A percentile compares a stretch with the other conserved stretches of the same genome.
These are phyloP conservation scores for Hydriomena furcata DNA, from an alignment of 2,888 invertebrate species.

Conservation along the genomic window DNA sequence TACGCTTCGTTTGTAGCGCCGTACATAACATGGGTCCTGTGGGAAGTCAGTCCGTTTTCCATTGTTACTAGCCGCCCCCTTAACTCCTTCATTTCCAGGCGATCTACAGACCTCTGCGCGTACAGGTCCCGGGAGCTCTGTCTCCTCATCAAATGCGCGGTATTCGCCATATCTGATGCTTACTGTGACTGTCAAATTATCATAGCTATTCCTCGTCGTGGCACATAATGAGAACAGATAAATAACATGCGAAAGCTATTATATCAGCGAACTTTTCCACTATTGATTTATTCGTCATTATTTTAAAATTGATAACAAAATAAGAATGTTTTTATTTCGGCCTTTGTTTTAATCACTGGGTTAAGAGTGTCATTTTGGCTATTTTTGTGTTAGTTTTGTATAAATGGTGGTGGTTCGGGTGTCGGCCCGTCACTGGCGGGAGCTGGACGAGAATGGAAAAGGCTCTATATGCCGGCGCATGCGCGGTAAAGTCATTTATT, in stretches of 20 bases:
- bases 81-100: slow-evolving; percentile 93
- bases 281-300: slow-evolving; percentile 56
- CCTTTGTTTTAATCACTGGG: slow-evolving; percentile 1
- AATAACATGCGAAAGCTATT: slow-evolving; percentile 52
- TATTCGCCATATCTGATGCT: slow-evolving; percentile 89
- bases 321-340: too few species aligned
- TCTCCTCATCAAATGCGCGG: slow-evolving; percentile 93
- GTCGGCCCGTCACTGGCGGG: slow-evolving; percentile 34
- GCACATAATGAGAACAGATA: slow-evolving; percentile 66
- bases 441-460: slow-evolving; percentile 40
- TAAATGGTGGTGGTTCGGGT: slow-evolving; percentile 30
- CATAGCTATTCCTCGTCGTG: slow-evolving; percentile 65
- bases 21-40: slow-evolving; percentile 85
- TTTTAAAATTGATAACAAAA: too few species aligned
- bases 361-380: slow-evolving; percentile 20
- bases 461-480: slow-evolving; percentile 51
- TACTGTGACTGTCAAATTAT: slow-evolving; percentile 35
- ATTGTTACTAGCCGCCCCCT: slow-evolving; percentile 89
- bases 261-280: slow-evolving; percentile 35
- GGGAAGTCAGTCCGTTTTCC: slow-evolving; percentile 85
- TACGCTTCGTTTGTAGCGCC: slow-evolving; percentile 95
- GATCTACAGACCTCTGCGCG: slow-evolving; percentile 91
- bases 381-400: slow-evolving; percentile 17
- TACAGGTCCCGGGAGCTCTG: slow-evolving; percentile 94
- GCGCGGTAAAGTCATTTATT: slow-evolving; percentile 48